Base-by-base conservation (phyloP, 2,888 invertebrate species). In the Muscina levida region DNA sequence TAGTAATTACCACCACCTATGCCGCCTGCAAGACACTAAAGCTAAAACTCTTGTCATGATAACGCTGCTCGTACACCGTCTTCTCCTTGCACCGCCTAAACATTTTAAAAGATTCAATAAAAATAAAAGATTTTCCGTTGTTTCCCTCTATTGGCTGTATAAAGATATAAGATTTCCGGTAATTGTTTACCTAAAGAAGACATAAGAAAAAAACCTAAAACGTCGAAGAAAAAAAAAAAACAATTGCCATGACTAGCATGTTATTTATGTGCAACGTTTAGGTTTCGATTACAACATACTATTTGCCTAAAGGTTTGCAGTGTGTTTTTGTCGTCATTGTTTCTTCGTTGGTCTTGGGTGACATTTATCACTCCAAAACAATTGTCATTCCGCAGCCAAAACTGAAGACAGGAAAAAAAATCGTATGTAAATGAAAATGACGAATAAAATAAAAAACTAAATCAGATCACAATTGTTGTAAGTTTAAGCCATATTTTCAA, bases 291-390 rank as follows among this genome's bases (percentile, higher is more conserved):
- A 59, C 59, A 24, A 56, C n/a, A 59, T 17, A 19, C 2, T 22
- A 13, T 56, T 24, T 24, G 53, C 17, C 39, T 15, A 15, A 59
- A n/a, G 37, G 37, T 37, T 59, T 59, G n/a, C n/a, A 2, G 57
- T 57, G 17, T 59, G 37, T 39, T 39, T 31, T 57, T 57, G 13
- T 15, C 15, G 31, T n/a, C n/a, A n/a, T n/a, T n/a, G n/a, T n/a
- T 57, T 57, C 17, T 37, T 15, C 51, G 22, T 31, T 31, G 24
- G 24, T 57, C 31, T 59, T 15, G 8, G 51, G 37, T 59, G 59
- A 59, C 59, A 59, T 59, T 59, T 37, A 59, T 59, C 59, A 59
- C 59, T 59, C 59, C 17, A 8, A 37, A 37, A 59, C 59, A 59
- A 59, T 59, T 59, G 59, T 17, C 2, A 15, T 56, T 56, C 31